Evolutionary conservation across 1,140 invertebrate genomes (phyloP), one percentile per base, ranked within the genome.

Genomic region (Notospermus geniculatus): DNA sequence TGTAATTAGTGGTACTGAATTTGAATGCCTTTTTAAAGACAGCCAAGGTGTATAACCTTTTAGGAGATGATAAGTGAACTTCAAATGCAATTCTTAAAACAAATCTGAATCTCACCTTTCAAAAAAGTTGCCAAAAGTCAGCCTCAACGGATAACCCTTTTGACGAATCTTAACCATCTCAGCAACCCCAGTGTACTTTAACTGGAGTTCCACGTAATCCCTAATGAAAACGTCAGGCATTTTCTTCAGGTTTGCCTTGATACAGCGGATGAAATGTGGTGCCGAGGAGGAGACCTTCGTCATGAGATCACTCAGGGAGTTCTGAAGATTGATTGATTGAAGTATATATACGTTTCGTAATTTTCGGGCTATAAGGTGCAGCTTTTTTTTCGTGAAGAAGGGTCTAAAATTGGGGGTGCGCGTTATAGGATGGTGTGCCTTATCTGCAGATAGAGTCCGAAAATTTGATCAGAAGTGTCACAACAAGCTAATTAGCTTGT

Each of bases 161-260:
- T 77, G 72, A 25, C 75, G 60, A 7, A 81, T 76, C 41, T 70
- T 69, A 19, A 77, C 72, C 0, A 73, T 81, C 54, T 81, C 78
- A 29, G 74, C 23, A 1, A 81, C 69, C 11, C 79, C 79, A 0
- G 76, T 78, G 65, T 81, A 81, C 22, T 64, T 84, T 2, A 99
- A 82, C 78, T 99, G 97, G 64, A 97, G 90, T 22, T 96, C 80
- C 0, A 77, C 67, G 53, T 74, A 72, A 23, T 74, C 62, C 1
- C 61, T 30, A n/a, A 66, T 60, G 59, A 72, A 75, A 2, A 57
- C 55, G 36, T 71, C 46, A 15, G 75, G 54, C 2, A 36, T 32
- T 53, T 70, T 69, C 1, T 46, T 54, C 1, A 62, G 64, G 60
- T 78, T 79, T 1, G 77, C 73, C 59, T 73, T 75, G 52, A 79